Evolutionary conservation across 2,113 vertebrate genomes (phyloP).

Genomic region (Phoenicopterus ruber): DNA sequence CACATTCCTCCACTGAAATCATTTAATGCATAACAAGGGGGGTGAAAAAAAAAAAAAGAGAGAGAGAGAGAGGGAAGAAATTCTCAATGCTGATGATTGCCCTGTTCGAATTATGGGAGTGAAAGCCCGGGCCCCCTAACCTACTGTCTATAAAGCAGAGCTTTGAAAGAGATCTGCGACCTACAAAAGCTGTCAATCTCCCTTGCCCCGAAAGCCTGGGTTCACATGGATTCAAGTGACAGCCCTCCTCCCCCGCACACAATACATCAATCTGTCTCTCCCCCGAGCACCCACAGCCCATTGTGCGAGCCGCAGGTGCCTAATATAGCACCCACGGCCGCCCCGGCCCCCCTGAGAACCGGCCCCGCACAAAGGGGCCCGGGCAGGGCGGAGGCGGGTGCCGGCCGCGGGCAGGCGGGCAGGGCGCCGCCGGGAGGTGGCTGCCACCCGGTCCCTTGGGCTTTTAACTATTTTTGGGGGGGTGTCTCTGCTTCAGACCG

Average conservation of each 20-base stretch:
- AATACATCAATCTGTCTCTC: slow-evolving; percentile 99
- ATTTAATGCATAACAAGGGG: slow-evolving; percentile 97
- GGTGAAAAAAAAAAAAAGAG: slow-evolving; percentile 70
- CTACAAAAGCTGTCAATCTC: slow-evolving; percentile 99
- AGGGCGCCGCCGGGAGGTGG: slow-evolving; percentile 41
- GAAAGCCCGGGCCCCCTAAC: slow-evolving; percentile 83
- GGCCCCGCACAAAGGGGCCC: slow-evolving; percentile 87
- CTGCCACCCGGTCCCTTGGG: slow-evolving; percentile 13
- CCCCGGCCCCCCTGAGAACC: slow-evolving; percentile 85
- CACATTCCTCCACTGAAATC: slow-evolving; percentile 94
- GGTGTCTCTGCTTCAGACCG: neutral
- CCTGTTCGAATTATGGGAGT: slow-evolving; percentile 81
- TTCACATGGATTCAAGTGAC: slow-evolving; percentile 98
- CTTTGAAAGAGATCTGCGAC: slow-evolving; percentile 89
- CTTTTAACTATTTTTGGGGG: neutral
- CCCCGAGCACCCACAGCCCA: slow-evolving; percentile 89
- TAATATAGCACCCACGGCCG: slow-evolving; percentile 90
- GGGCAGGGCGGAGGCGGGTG: slow-evolving; percentile 83
- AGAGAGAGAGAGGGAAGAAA: slow-evolving; percentile 58
- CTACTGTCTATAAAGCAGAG: slow-evolving; percentile 96
- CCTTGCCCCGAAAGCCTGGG: slow-evolving; percentile 89
- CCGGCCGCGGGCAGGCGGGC: slow-evolving; percentile 71
- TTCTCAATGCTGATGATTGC: slow-evolving; percentile 81
- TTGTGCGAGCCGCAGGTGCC: slow-evolving; percentile 97
- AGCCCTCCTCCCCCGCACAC: slow-evolving; percentile 90